Conservation (phyloP, 1,140 invertebrate genomes). For the Drosophila subpulchrella region DNA sequence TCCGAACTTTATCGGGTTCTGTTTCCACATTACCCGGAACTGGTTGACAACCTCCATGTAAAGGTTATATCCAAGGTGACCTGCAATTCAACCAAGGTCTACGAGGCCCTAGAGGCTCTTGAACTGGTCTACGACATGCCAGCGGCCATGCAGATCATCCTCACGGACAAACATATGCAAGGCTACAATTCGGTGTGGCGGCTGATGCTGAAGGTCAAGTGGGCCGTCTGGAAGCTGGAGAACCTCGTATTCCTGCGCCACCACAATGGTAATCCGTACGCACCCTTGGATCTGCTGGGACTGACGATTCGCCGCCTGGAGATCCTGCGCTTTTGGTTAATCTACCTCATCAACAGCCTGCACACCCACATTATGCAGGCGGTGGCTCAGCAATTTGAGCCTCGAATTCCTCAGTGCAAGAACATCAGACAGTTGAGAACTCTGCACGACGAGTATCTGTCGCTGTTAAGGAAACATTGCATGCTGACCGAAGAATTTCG, state of each 20-base stretch:
- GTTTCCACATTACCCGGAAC: slow-evolving; percentile 22
- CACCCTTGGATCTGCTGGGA: slow-evolving; percentile 60
- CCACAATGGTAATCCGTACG: slow-evolving; percentile 24
- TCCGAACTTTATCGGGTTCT: slow-evolving; percentile 59
- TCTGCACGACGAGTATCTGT: slow-evolving; percentile 60
- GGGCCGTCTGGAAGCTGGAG: slow-evolving; percentile 74
- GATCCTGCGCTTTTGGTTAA: slow-evolving; percentile 81
- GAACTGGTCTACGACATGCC: slow-evolving; percentile 57
- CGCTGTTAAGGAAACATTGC: slow-evolving; percentile 57
- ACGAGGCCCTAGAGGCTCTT: slow-evolving; percentile 65
- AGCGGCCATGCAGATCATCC: slow-evolving; percentile 48
- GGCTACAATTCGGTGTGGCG: slow-evolving; percentile 77
- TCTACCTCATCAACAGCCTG: slow-evolving; percentile 63
- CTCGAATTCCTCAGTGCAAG: slow-evolving; percentile 32
- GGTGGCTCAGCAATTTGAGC: slow-evolving; percentile 59
- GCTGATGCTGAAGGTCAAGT: slow-evolving; percentile 78
- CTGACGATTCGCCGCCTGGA: slow-evolving; percentile 76
- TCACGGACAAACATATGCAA: slow-evolving; percentile 41
- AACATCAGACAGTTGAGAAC: slow-evolving; percentile 58
- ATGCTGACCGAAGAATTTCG: slow-evolving; percentile 51
- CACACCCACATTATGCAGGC: slow-evolving; percentile 71
- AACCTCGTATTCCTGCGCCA: slow-evolving; percentile 61
- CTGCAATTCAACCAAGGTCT: slow-evolving; percentile 48
- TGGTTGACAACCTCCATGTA: slow-evolving; percentile 46
- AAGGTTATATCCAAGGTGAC: slow-evolving; percentile 41